Evolutionary conservation across 92 coral and sea anemone genomes (phyloP).

Genomic region (Palythoa heliodiscus): DNA sequence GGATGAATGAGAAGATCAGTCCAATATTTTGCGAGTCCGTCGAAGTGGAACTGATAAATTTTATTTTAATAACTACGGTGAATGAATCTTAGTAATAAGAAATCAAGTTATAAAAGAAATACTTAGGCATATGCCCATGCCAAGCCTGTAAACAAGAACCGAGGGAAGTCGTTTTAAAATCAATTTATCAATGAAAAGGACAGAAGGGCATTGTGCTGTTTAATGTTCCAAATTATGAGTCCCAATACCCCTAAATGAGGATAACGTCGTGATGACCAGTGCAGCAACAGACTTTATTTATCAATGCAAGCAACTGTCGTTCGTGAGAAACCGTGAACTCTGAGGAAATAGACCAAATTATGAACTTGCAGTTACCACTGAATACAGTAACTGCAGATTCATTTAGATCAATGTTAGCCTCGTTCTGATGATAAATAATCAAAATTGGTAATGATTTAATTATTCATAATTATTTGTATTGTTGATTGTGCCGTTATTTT

Average conservation of each 20-base stretch:
- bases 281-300: not conserved
- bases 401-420: not conserved
- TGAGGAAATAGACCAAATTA: no score
- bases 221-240: not conserved
- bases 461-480: no score
- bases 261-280: not conserved
- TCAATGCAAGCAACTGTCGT: no score
- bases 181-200: not conserved
- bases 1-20: conserved; percentile 47
- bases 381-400: not conserved
- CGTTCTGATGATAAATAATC: no score
- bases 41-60: not conserved
- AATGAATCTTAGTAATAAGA: not conserved
- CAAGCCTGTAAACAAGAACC: not conserved
- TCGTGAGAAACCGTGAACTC: no score
- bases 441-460: no score
- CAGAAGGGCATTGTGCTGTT: not conserved
- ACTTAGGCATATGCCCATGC: not conserved
- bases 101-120: not conserved
- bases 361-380: not conserved
- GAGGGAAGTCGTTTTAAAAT: not conserved
- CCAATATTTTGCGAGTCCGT: not conserved
- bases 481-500: no score
- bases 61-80: not conserved
- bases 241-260: not conserved